Evolutionary conservation across 2,888 invertebrate species (phyloP).

Genomic region (Agriopis aurantiaria): DNA sequence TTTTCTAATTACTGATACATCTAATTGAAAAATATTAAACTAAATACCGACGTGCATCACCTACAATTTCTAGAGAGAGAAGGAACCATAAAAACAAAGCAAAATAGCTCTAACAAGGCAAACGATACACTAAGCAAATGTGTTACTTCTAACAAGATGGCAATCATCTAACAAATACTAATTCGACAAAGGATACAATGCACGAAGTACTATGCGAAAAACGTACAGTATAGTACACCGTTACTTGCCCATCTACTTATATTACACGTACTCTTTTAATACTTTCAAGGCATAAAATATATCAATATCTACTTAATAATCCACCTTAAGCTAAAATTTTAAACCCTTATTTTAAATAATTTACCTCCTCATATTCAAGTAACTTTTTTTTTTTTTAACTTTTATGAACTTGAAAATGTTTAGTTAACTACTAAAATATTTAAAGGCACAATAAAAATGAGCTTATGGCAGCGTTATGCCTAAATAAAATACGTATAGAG

Average conservation of each 20-base stretch:
- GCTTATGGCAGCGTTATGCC: constrained; percentile 78
- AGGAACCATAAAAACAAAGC: constrained; percentile 44
- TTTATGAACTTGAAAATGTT: constrained; percentile 34
- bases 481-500: constrained; percentile 63
- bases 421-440: constrained; percentile 51
- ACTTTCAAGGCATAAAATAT: constrained; percentile 80
- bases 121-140: constrained; percentile 57
- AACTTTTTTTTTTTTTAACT: constrained; percentile 25
- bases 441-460: constrained; percentile 75
- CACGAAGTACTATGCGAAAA: constrained; percentile 82
- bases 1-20: neutral
- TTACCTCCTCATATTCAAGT: constrained; percentile 48
- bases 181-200: constrained; percentile 78
- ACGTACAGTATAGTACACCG: constrained; percentile 83
- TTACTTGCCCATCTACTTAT: constrained; percentile 75
- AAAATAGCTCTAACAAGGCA: constrained; percentile 44
- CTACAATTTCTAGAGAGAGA: constrained; percentile 41
- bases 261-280: constrained; percentile 81
- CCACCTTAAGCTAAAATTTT: constrained; percentile 76
- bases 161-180: constrained; percentile 58
- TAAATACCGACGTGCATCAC: constrained; percentile 63
- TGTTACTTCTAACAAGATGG: constrained; percentile 57
- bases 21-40: constrained; percentile 46
- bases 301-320: constrained; percentile 64
- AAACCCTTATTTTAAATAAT: constrained; percentile 63